Evolutionary conservation across 2,888 invertebrate genomes (phyloP).

Genomic region (Spodoptera littoralis): DNA sequence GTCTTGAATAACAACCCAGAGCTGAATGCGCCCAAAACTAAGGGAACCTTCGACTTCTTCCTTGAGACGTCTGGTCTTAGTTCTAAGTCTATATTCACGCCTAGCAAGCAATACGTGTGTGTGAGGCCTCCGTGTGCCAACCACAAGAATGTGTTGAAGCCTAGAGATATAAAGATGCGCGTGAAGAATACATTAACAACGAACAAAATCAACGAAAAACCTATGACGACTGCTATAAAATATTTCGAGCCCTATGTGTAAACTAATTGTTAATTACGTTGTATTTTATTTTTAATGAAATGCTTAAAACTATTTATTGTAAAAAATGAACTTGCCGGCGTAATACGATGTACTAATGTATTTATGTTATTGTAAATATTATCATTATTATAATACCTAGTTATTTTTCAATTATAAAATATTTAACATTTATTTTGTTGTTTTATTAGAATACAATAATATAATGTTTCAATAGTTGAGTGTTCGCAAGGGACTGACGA

Average conservation of each 20-base stretch:
- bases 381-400: slow-evolving; percentile 72
- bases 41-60: slow-evolving; percentile 92
- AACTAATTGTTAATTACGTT: slow-evolving; percentile 60
- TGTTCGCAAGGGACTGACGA: too few relatives aligned
- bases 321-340: slow-evolving; percentile 86
- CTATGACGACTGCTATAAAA: slow-evolving; percentile 88
- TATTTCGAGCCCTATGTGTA: slow-evolving; percentile 88
- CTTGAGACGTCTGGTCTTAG: slow-evolving; percentile 94
- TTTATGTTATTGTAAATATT: slow-evolving; percentile 83
- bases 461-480: background rate
- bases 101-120: slow-evolving; percentile 76
- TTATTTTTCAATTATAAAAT: slow-evolving; percentile 77
- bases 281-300: slow-evolving; percentile 68
- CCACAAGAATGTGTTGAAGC: slow-evolving; percentile 93
- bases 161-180: slow-evolving; percentile 93
- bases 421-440: slow-evolving; percentile 69
- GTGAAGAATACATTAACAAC: slow-evolving; percentile 90
- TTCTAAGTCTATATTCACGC: slow-evolving; percentile 92
- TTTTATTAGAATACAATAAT: slow-evolving; percentile 51
- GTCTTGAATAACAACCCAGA: slow-evolving; percentile 73
- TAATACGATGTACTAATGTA: slow-evolving; percentile 81
- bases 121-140: slow-evolving; percentile 91
- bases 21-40: slow-evolving; percentile 77
- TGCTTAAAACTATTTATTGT: slow-evolving; percentile 83
- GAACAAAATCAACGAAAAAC: slow-evolving; percentile 88